These are phyloP conservation scores for Habrosyne pyritoides DNA, from an alignment of 2,888 invertebrate species.

Conservation along the genomic window DNA sequence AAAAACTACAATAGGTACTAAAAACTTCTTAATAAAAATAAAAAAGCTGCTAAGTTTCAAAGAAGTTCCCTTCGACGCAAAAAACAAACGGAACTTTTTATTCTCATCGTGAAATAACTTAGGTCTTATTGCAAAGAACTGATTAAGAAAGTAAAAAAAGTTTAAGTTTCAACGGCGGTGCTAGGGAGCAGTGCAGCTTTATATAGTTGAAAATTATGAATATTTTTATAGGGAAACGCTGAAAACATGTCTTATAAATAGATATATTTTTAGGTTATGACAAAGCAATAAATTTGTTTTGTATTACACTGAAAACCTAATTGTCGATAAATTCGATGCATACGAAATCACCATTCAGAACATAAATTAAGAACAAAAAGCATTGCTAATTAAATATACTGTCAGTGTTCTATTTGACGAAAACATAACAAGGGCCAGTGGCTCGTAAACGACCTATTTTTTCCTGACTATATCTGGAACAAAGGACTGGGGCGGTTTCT, in stretches of 20 bases:
- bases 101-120: not conserved
- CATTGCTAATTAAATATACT: slow-evolving; percentile 48
- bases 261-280: too few relatives aligned
- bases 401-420: slow-evolving; percentile 46
- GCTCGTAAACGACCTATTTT: slow-evolving; percentile 44
- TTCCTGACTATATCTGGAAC: slow-evolving; percentile 46
- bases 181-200: not conserved
- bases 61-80: not conserved
- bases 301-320: too few relatives aligned
- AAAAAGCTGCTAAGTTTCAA: not conserved
- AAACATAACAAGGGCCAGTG: slow-evolving; percentile 46
- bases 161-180: not conserved
- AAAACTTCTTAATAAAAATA: not conserved
- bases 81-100: not conserved
- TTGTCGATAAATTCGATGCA: too few relatives aligned
- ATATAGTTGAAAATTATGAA: not conserved
- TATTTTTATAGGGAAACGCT: not conserved
- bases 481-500: slow-evolving; percentile 50
- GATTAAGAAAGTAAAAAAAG: not conserved
- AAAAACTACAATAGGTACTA: not conserved
- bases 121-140: not conserved
- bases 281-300: not conserved
- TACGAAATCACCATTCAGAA: slow-evolving; percentile 17
- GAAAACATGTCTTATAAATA: not conserved
- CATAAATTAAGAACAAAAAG: slow-evolving; percentile 33